A percentile compares a stretch with the other conserved stretches of the same genome.
These are phyloP conservation scores for Alligator mississippiensis DNA, from an alignment of 2,113 vertebrate species.

Conservation along the genomic window DNA sequence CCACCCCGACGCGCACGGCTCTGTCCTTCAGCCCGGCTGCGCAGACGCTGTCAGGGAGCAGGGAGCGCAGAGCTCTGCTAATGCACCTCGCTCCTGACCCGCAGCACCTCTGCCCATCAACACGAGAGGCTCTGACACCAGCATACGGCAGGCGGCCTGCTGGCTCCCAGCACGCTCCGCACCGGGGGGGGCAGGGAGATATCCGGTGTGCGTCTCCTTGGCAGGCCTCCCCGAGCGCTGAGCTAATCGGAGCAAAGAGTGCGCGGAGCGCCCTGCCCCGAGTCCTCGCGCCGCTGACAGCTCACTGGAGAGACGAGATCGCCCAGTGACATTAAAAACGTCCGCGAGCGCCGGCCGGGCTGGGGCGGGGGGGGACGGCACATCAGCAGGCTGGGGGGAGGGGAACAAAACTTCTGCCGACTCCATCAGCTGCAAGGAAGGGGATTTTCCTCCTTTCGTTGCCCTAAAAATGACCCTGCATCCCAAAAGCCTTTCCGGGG, in stretches of 20 bases:
- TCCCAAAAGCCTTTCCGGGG: not conserved
- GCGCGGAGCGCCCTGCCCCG: slow-evolving; percentile 70
- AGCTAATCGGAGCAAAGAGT: slow-evolving; percentile 65
- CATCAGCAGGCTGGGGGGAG: slow-evolving; percentile 43
- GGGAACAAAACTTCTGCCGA: slow-evolving; percentile 53
- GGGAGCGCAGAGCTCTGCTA: not conserved
- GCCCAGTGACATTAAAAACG: slow-evolving; percentile 80
- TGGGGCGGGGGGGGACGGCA: slow-evolving; percentile 39
- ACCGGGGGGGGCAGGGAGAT: slow-evolving; percentile 49
- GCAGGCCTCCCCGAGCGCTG: slow-evolving; percentile 52
- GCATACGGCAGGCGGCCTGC: slow-evolving; percentile 18
- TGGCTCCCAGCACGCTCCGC: slow-evolving; percentile 1
- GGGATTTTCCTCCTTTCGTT: not conserved
- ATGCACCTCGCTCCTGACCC: slow-evolving; percentile 28
- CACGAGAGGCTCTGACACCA: slow-evolving; percentile 2
- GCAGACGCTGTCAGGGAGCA: not conserved
- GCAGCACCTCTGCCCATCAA: not conserved
- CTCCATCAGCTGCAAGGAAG: not conserved
- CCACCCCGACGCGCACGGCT: not conserved
- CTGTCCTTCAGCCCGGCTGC: not conserved
- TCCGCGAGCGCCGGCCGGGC: slow-evolving; percentile 71
- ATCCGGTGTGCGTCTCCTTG: slow-evolving; percentile 55
- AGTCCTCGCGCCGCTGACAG: slow-evolving; percentile 75
- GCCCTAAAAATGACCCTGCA: not conserved
- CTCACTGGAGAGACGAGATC: slow-evolving; percentile 73